Base-by-base conservation (phyloP, 2,113 vertebrate genomes). In the Pterocles gutturalis region DNA sequence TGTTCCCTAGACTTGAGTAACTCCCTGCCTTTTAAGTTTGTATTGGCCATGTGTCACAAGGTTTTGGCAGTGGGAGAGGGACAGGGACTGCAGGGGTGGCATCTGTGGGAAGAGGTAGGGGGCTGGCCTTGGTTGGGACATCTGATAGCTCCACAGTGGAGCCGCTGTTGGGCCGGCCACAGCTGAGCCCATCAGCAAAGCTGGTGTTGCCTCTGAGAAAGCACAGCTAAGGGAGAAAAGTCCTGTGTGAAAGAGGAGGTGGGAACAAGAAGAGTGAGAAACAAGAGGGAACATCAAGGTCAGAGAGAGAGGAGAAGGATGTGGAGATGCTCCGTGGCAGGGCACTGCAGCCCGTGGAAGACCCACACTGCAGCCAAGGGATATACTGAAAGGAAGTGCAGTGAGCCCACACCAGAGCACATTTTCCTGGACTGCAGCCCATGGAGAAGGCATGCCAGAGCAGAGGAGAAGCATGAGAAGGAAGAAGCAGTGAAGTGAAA, bases 21-120 rank as follows among this genome's bases (percentile, higher is more conserved):
- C 34, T 4, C 17, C 3, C 33, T 14, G 17, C 29, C 19, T 54
- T n/a, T 60, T 9, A 26, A 22, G 45, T 41, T 18, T 13, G 26
- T 10, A 1, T 13, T 12, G 34, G 38, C 54, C 25, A 45, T 24
- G 0, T 3, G 4, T 53, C 1, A 0, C 29, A 7, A 43, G 36
- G n/a, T 28, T 83, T 58, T 10, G 10, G 51, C 13, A 21, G 61
- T 4, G 3, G 45, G 11, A 55, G n/a, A 4, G 13, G 28, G 22
- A 34, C n/a, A 17, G 3, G 24, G 41, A 7, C 34, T 3, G 31
- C 19, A 16, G 26, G 24, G 34, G 34, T 2, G n/a, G 26, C 24
- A 31, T 45, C 51, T 45, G 14, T 5, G 57, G 46, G 57, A 13
- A 62, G 66, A 49, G 10, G 4, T 33, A 2, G 2, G 28, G 62